Evolutionary conservation across 2,888 invertebrate species (phyloP).

Genomic region (Melolontha melolontha): DNA sequence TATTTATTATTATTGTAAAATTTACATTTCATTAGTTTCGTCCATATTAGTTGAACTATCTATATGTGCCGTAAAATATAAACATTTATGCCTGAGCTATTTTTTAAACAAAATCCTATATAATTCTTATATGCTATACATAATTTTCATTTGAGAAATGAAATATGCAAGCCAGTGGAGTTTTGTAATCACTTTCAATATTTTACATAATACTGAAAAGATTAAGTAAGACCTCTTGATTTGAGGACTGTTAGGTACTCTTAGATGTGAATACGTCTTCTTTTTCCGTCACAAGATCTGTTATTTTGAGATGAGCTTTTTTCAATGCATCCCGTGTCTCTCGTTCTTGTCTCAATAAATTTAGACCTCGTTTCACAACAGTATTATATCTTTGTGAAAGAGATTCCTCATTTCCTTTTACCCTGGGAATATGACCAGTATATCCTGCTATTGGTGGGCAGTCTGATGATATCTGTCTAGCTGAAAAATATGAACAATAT

Average conservation of each 20-base stretch:
- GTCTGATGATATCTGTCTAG: slow-evolving; percentile 73
- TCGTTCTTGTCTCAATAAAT: slow-evolving; percentile 70
- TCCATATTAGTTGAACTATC: no score
- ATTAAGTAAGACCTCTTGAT: no score
- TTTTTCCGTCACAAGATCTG: slow-evolving; percentile 48
- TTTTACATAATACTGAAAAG: slow-evolving; percentile 18
- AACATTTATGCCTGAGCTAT: no score
- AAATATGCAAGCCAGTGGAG: slow-evolving; percentile 14
- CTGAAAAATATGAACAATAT: slow-evolving; percentile 67
- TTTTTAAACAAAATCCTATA: no score
- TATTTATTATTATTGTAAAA: no score
- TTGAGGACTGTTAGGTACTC: slow-evolving; percentile 30
- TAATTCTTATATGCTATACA: slow-evolving; percentile 11
- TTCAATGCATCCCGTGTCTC: slow-evolving; percentile 62
- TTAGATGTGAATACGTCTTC: slow-evolving; percentile 47
- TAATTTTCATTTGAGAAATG: slow-evolving; percentile 10
- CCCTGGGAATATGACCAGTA: slow-evolving; percentile 79
- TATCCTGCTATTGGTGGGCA: slow-evolving; percentile 80
- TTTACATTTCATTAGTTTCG: no score
- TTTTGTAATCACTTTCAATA: slow-evolving; percentile 17
- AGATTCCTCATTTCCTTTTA: slow-evolving; percentile 75
- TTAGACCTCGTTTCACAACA: slow-evolving; percentile 74
- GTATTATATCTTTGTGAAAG: slow-evolving; percentile 77
- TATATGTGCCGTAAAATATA: no score
- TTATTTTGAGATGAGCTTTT: slow-evolving; percentile 51